phyloP scores from a whole-genome alignment of 2,797 vertebrate genomes.

The Carcharodon carcharias region DNA sequence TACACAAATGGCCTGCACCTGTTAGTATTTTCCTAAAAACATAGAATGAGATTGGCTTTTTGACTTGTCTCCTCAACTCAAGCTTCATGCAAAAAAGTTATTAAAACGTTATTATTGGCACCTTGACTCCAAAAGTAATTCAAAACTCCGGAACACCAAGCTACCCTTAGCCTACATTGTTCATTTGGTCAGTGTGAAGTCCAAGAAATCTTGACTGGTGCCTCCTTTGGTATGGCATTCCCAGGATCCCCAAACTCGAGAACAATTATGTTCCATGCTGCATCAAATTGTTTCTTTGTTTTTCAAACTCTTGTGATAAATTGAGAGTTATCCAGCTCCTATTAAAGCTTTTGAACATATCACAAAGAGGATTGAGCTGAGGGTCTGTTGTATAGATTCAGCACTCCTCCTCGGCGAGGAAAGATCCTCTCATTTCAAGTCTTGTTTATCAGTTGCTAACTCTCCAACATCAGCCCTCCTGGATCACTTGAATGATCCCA shows the following conservation, averaged over 20 bases:
- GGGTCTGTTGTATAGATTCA: background rate
- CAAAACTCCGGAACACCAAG: background rate
- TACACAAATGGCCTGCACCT: background rate
- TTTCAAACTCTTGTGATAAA: background rate
- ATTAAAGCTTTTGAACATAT: background rate
- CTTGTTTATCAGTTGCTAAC: background rate
- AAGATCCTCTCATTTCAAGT: background rate
- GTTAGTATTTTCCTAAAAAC: too few relatives aligned
- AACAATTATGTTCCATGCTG: background rate
- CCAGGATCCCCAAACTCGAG: background rate
- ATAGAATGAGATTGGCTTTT: background rate
- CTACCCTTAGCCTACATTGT: background rate
- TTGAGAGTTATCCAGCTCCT: background rate
- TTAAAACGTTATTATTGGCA: background rate
- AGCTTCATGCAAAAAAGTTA: background rate
- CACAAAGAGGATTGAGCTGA: background rate
- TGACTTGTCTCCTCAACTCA: background rate
- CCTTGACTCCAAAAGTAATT: background rate
- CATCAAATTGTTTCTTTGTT: background rate
- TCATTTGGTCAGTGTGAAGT: background rate
- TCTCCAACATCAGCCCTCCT: background rate
- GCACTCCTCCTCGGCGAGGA: background rate
- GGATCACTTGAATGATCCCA: background rate
- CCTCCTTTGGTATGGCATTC: background rate
- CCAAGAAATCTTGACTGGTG: background rate